Conservation (phyloP, 35 echinoderm and acorn worm genomes). For the Eucidaris tribuloides region DNA sequence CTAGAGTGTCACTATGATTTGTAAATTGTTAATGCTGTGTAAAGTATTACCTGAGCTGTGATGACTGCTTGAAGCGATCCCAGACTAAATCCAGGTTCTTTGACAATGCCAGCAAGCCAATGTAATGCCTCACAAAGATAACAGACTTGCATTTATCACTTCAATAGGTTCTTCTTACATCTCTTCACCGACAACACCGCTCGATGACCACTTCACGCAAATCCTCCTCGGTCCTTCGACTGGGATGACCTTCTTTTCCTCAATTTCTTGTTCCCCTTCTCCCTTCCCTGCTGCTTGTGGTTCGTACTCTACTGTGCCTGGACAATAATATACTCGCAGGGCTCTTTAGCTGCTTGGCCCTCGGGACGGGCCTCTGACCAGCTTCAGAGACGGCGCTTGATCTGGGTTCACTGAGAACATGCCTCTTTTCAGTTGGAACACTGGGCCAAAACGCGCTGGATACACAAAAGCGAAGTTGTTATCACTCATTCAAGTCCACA, state of each 20-base stretch:
- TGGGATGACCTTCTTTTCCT: conserved; percentile 25
- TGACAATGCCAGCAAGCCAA: conserved; percentile 89
- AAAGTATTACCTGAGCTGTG: conserved; percentile 55
- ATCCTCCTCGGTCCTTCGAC: conserved; percentile 41
- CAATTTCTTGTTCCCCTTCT: conserved; percentile 46
- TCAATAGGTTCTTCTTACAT: conserved; percentile 41
- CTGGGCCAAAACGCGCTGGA: conserved; percentile 45
- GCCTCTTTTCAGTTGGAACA: conserved; percentile 77
- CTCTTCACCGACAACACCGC: conserved; percentile 62
- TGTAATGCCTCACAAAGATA: conserved; percentile 58
- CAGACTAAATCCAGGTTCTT: conserved; percentile 56
- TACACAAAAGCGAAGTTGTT: conserved; percentile 58
- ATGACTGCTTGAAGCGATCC: conserved; percentile 77
- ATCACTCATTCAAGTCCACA: conserved; percentile 65
- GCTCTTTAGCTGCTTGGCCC: conserved; percentile 57
- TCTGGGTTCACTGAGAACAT: conserved; percentile 49
- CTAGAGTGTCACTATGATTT: too few relatives aligned
- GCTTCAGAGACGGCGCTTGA: conserved; percentile 68
- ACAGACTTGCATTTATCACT: conserved; percentile 46
- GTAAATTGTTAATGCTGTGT: background rate
- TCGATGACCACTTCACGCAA: conserved; percentile 23
- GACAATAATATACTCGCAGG: conserved; percentile 58
- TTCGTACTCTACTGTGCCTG: conserved; percentile 36
- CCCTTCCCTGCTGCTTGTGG: background rate
- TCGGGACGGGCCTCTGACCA: conserved; percentile 57